Conservation (phyloP, 1,140 invertebrate species). For the Eriocheir sinensis region DNA sequence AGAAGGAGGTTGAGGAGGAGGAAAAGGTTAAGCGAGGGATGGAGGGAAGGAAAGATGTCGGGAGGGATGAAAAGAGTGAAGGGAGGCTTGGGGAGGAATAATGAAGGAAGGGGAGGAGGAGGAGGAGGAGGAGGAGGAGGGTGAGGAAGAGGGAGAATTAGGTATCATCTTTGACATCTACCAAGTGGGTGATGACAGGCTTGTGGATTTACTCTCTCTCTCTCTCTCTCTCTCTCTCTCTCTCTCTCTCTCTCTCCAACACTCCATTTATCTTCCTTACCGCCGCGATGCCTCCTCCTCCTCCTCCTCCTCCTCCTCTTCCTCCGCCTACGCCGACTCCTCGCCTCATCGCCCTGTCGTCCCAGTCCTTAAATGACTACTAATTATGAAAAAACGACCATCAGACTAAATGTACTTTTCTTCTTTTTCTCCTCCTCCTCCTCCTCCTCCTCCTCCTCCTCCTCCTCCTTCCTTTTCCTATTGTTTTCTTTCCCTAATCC, state of each 20-base stretch:
- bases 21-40: background rate
- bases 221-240: conserved; percentile 14
- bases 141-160: background rate
- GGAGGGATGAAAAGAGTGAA: no score
- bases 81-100: background rate
- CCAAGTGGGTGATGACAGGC: background rate
- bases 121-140: no score
- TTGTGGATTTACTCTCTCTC: background rate
- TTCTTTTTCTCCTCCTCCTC: background rate
- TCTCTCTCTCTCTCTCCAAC: background rate
- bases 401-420: background rate
- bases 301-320: background rate
- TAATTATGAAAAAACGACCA: conserved; percentile 1
- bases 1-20: background rate
- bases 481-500: background rate
- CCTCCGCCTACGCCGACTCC: background rate
- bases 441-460: background rate
- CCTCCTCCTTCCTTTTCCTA: background rate
- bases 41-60: no score
- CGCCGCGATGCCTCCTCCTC: background rate
- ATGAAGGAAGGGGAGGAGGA: background rate
- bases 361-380: background rate
- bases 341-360: background rate
- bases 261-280: no score
- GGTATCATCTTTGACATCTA: background rate